Percentiles rank a stretch among this genome's conserved stretches.
These are phyloP conservation scores for Chiroxiphia lanceolata DNA, from an alignment of 2,797 vertebrate species.

Conservation along the genomic window DNA sequence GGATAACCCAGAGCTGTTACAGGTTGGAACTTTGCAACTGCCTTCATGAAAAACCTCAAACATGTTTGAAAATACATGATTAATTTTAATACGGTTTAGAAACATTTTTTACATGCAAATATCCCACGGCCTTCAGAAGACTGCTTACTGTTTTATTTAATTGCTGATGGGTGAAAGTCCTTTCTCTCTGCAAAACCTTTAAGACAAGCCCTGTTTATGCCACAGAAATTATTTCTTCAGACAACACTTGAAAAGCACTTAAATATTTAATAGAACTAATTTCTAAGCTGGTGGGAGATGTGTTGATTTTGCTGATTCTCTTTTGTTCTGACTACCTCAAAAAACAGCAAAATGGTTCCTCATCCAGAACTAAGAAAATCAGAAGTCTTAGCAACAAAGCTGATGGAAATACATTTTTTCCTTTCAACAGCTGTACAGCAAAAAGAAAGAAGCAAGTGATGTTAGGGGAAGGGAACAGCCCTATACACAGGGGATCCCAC, in stretches of 20 bases:
- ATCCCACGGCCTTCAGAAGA: not conserved
- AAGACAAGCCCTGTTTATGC: not conserved
- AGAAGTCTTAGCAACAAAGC: conserved; percentile 28
- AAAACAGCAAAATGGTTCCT: not conserved
- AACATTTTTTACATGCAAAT: not conserved
- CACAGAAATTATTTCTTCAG: not conserved
- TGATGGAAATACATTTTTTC: conserved; percentile 40
- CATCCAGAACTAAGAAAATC: not conserved
- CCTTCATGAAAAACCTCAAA: not conserved
- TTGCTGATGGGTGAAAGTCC: not conserved
- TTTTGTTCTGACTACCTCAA: not conserved
- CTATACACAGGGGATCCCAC: conserved; percentile 21
- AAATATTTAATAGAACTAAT: not conserved
- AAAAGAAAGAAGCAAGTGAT: conserved; percentile 62
- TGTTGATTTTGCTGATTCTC: not conserved
- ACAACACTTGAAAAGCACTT: not conserved
- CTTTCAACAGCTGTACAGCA: not conserved
- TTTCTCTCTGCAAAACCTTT: not conserved
- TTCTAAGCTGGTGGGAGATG: not conserved
- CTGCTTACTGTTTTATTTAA: not conserved
- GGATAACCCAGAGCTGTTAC: not conserved
- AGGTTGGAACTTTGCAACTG: not conserved
- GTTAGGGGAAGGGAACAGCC: not conserved
- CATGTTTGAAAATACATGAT: not conserved
- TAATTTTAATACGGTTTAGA: not conserved